A percentile compares a stretch with the other conserved stretches of the same genome.
Evolutionary conservation across 2,113 vertebrate species (phyloP).

Genomic region (Sander lucioperca): DNA sequence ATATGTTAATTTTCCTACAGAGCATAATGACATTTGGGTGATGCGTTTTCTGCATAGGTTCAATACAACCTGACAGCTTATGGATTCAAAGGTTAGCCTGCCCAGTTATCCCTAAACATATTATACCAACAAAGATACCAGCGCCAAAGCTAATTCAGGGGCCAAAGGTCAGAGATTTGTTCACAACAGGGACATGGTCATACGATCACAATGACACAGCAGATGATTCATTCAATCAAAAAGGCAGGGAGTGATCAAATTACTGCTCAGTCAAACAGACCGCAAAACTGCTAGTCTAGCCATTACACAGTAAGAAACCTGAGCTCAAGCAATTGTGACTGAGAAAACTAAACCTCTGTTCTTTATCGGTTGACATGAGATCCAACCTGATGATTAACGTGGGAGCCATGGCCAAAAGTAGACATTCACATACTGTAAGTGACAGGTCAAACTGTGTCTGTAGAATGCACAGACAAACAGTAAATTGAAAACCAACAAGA

Average conservation of each 20-base stretch:
- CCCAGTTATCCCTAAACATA: background rate
- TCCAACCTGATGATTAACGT: constrained; percentile 25
- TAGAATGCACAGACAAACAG: background rate
- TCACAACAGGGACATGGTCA: background rate
- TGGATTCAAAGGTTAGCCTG: constrained; percentile 14
- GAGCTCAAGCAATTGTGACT: constrained; percentile 38
- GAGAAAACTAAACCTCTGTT: constrained; percentile 29
- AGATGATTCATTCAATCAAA: background rate
- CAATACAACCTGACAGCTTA: background rate
- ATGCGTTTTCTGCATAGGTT: background rate
- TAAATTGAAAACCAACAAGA: background rate
- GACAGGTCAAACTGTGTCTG: no score
- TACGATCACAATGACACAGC: background rate
- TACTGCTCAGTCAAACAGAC: constrained; percentile 9
- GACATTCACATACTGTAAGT: background rate
- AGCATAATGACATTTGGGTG: background rate
- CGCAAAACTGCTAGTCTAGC: background rate
- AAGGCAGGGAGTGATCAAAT: constrained; percentile 13
- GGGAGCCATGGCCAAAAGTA: background rate
- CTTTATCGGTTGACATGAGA: constrained; percentile 41
- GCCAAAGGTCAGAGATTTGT: constrained; percentile 19
- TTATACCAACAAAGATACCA: background rate
- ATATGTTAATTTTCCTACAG: background rate
- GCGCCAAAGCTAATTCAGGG: background rate
- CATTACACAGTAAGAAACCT: constrained; percentile 30